Conservation (phyloP, 2,888 invertebrate genomes). For the Poecilus cupreus region DNA sequence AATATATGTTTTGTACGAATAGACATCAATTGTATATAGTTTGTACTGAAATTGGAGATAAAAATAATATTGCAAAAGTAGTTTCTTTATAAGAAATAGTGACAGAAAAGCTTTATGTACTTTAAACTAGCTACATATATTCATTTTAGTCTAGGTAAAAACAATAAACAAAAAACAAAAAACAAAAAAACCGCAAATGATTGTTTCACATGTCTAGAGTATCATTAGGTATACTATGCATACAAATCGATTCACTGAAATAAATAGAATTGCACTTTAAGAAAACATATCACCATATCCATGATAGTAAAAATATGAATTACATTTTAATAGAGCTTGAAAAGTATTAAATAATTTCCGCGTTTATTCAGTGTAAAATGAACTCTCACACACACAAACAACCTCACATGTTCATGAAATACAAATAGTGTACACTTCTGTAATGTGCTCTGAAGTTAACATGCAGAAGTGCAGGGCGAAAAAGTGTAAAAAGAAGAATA, state of each 20-base stretch:
- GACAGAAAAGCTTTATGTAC: not conserved
- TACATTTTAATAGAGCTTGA: conserved; percentile 3
- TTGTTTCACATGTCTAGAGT: not conserved
- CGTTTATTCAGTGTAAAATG: conserved; percentile 23
- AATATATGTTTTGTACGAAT: too few relatives aligned
- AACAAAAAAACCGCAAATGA: not conserved
- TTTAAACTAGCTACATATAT: too few relatives aligned
- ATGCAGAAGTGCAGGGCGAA: conserved; percentile 16
- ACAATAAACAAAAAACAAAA: not conserved
- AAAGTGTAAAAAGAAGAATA: conserved; percentile 1
- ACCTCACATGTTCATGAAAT: conserved; percentile 4
- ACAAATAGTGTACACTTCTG: not conserved
- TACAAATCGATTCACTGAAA: not conserved
- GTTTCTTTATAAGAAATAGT: too few relatives aligned
- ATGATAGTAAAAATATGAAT: conserved; percentile 3
- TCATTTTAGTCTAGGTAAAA: too few relatives aligned
- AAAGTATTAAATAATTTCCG: conserved; percentile 15
- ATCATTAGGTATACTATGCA: too few relatives aligned
- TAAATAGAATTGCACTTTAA: not conserved
- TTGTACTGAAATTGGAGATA: too few relatives aligned
- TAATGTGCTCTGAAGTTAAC: conserved; percentile 27
- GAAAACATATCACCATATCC: not conserved
- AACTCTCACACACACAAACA: not conserved
- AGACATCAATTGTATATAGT: too few relatives aligned
- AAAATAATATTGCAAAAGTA: too few relatives aligned